Conservation (phyloP, 2,113 vertebrate species). For the Etheostoma spectabile region DNA sequence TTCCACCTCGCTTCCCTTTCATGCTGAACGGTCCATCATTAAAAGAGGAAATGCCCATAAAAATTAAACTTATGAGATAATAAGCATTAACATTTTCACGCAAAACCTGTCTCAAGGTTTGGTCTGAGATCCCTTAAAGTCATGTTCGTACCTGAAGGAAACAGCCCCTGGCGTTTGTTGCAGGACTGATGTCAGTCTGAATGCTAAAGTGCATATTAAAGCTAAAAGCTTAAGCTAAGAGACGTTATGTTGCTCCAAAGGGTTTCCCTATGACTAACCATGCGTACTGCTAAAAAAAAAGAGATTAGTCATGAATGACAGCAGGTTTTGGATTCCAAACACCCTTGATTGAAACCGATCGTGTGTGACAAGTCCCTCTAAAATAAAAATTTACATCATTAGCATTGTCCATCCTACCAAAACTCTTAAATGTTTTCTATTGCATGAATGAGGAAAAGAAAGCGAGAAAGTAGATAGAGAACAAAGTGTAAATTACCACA, state of each 20-base stretch:
- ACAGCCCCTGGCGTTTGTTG: background rate
- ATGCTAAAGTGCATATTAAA: no score
- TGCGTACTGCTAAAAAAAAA: slow-evolving; percentile 17
- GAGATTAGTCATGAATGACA: slow-evolving; percentile 25
- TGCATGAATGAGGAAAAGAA: slow-evolving; percentile 43
- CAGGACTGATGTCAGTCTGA: background rate
- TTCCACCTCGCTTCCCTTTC: no score
- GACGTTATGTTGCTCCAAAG: background rate
- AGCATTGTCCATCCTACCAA: slow-evolving; percentile 12
- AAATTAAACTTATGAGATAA: no score
- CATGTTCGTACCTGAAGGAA: no score
- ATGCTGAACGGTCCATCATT: no score
- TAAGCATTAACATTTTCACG: no score
- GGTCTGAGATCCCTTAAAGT: no score
- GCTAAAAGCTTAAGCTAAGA: background rate
- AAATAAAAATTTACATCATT: slow-evolving; percentile 75
- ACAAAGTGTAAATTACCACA: slow-evolving; percentile 94
- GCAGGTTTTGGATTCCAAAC: slow-evolving; percentile 57
- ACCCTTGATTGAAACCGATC: slow-evolving; percentile 80
- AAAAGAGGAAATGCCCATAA: no score
- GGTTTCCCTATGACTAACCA: background rate
- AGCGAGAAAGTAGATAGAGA: slow-evolving; percentile 69
- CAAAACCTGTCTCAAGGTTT: background rate
- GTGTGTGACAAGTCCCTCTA: slow-evolving; percentile 80
- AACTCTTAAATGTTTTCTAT: background rate